Evolutionary conservation across 2,888 invertebrate genomes (phyloP).

Genomic region (Agrochola macilenta): DNA sequence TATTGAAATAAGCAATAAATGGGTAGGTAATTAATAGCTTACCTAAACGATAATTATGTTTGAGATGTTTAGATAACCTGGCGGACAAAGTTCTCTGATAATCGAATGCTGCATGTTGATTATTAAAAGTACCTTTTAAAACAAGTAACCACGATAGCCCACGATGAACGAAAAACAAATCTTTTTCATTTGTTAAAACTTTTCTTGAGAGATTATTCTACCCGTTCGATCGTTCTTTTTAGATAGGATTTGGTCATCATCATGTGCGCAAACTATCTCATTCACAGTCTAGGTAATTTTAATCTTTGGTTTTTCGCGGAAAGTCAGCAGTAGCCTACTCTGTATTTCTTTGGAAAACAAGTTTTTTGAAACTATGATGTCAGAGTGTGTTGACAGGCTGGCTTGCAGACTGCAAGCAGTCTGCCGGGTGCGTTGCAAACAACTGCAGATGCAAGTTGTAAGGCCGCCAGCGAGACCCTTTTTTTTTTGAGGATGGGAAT

Average conservation of each 20-base stretch:
- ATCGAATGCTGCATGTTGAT: neutral
- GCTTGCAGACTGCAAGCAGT: neutral
- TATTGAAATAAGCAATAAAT: slow-evolving; percentile 9
- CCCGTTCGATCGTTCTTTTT: neutral
- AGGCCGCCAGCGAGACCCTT: neutral
- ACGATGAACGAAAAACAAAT: neutral
- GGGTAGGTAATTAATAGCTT: neutral
- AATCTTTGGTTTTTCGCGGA: neutral
- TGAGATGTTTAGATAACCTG: slow-evolving; percentile 30
- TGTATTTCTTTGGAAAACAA: neutral
- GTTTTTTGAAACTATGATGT: neutral
- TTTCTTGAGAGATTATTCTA: neutral
- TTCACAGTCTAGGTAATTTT: neutral
- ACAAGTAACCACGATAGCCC: neutral
- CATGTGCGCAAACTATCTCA: neutral
- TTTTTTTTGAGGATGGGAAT: too few species aligned
- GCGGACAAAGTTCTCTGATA: slow-evolving; percentile 26
- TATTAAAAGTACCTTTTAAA: neutral
- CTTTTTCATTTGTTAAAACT: neutral
- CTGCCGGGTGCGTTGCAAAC: too few species aligned
- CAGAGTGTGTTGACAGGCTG: too few species aligned
- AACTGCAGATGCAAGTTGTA: neutral
- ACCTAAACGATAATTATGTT: neutral
- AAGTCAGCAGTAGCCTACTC: neutral
- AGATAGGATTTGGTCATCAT: too few species aligned